Conservation (phyloP, 2,113 vertebrate genomes). For the Gnathonemus longibarbis region DNA sequence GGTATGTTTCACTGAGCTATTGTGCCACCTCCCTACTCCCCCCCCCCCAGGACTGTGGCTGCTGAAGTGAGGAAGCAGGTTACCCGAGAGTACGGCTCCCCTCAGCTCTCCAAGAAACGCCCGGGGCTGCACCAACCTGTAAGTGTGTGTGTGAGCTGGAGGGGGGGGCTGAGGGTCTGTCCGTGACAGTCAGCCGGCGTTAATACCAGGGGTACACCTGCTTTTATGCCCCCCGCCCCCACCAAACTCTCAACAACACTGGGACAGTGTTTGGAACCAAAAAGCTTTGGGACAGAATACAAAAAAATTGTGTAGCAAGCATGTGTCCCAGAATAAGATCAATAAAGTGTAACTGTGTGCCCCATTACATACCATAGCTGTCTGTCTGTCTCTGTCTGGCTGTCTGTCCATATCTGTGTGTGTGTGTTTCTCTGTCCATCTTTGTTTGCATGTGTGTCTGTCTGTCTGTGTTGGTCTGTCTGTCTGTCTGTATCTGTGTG, state of each 20-base stretch:
- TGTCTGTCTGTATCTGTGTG: not conserved
- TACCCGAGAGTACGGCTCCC: constrained; percentile 77
- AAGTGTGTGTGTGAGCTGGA: constrained; percentile 37
- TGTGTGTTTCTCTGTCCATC: not conserved
- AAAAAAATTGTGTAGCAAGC: not conserved
- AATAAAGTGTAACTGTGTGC: not conserved
- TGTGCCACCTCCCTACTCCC: not conserved
- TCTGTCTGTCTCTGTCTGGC: not conserved
- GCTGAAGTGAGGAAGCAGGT: constrained; percentile 85
- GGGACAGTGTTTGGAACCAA: not conserved
- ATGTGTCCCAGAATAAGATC: not conserved
- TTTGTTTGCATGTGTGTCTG: not conserved
- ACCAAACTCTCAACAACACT: not conserved
- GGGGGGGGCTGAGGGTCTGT: not conserved
- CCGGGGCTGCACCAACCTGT: constrained; percentile 65
- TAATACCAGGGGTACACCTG: not conserved
- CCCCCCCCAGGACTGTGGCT: constrained; percentile 68
- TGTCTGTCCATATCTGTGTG: not conserved
- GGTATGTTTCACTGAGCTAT: not conserved
- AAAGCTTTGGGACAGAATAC: not conserved
- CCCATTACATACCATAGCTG: not conserved
- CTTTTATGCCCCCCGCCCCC: not conserved
- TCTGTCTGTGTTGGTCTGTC: not conserved
- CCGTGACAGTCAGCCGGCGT: not conserved
- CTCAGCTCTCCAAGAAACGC: constrained; percentile 75